phyloP scores from a whole-genome alignment of 2,797 vertebrate genomes.

The Coracias cyanogaster region DNA sequence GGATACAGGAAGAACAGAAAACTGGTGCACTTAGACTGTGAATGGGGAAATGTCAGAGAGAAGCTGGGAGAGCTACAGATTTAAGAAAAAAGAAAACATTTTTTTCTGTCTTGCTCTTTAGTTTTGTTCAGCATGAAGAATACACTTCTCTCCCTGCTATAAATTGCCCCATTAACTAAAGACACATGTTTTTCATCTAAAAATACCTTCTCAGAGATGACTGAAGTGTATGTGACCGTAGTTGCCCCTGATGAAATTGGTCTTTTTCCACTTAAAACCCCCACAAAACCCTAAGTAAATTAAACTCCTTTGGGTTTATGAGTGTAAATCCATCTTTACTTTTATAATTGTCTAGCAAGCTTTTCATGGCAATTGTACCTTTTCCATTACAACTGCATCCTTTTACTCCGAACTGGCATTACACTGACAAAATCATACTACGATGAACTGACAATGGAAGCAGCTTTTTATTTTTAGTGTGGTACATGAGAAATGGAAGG shows the following conservation, averaged over 20 bases:
- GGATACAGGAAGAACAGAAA: not conserved
- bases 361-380: not conserved
- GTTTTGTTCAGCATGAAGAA: not conserved
- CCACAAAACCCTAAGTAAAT: not conserved
- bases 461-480: not conserved
- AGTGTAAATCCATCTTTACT: not conserved
- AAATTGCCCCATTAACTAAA: not conserved
- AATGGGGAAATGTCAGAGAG: not conserved
- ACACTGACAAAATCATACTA: not conserved
- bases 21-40: not conserved
- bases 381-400: not conserved
- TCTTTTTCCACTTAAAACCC: not conserved
- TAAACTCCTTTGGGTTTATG: not conserved
- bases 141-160: not conserved
- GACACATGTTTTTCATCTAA: not conserved
- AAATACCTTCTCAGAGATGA: not conserved
- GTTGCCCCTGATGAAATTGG: not conserved
- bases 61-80: not conserved
- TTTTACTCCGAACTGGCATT: not conserved
- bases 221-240: not conserved
- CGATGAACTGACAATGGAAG: not conserved
- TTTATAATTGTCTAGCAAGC: not conserved
- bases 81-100: not conserved
- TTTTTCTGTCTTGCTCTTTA: not conserved
- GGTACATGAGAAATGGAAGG: not conserved